Conservation (phyloP, 2,888 invertebrate genomes). For the Didymodactylos carnosus region DNA sequence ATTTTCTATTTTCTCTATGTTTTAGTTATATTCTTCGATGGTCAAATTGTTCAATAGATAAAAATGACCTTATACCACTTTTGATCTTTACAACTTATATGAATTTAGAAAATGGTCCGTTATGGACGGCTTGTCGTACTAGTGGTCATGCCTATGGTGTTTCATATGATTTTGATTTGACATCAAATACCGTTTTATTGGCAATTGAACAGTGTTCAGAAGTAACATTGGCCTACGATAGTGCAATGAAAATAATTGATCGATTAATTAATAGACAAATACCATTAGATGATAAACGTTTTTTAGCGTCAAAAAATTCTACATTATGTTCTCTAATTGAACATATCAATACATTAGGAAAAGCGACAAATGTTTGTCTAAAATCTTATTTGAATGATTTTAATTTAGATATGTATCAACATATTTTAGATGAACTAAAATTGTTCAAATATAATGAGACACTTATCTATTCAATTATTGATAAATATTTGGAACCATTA, state of each 20-base stretch:
- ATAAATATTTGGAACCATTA: background rate
- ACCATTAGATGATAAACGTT: background rate
- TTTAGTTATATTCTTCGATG: background rate
- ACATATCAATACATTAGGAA: background rate
- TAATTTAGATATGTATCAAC: background rate
- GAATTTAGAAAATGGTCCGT: background rate
- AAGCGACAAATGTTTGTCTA: background rate
- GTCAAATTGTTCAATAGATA: background rate
- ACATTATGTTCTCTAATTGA: background rate
- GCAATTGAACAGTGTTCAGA: background rate
- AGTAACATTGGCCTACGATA: background rate
- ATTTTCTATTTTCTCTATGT: background rate
- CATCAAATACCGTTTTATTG: background rate
- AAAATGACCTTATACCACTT: background rate
- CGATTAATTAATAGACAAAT: background rate
- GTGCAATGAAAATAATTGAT: background rate
- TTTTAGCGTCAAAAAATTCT: background rate
- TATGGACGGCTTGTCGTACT: background rate
- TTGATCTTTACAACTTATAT: background rate
- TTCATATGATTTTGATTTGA: background rate
- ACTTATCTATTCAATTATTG: background rate
- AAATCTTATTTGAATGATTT: background rate
- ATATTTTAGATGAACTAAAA: background rate
- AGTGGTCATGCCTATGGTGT: background rate
- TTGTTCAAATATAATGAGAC: background rate